phyloP scores from a whole-genome alignment of 1,140 invertebrate species.

The Dolichoris vasculosae region DNA sequence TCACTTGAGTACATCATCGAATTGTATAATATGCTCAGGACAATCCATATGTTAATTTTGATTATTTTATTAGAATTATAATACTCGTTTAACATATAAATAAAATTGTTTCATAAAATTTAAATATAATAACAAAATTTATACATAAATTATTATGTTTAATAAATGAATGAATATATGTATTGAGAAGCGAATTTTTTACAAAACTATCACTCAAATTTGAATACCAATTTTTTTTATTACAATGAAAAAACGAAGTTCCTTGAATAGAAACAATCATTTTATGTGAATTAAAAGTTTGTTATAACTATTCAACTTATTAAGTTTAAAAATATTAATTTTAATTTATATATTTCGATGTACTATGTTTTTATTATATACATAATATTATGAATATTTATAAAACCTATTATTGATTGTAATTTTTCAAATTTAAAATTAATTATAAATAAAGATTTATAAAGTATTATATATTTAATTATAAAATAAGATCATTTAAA shows the following conservation, averaged over 20 bases:
- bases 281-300: neutral
- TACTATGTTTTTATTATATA: neutral
- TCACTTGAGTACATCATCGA: too few species aligned
- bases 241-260: neutral
- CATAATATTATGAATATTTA: neutral
- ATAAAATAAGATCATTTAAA: too few species aligned
- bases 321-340: neutral
- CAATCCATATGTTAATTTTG: neutral
- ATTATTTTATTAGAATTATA: neutral
- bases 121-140: too few species aligned
- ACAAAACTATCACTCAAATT: neutral
- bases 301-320: neutral
- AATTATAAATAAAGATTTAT: too few species aligned
- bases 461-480: too few species aligned
- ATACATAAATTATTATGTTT: neutral
- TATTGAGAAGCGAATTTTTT: neutral
- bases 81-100: neutral
- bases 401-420: too few species aligned
- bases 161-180: neutral
- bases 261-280: neutral
- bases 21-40: neutral
- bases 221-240: neutral
- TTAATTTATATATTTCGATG: too few species aligned
- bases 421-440: too few species aligned
- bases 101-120: neutral